A percentile compares a stretch with the other conserved stretches of the same genome.
phyloP scores from a whole-genome alignment of 2,888 invertebrate genomes.

The Calameuta idolon region DNA sequence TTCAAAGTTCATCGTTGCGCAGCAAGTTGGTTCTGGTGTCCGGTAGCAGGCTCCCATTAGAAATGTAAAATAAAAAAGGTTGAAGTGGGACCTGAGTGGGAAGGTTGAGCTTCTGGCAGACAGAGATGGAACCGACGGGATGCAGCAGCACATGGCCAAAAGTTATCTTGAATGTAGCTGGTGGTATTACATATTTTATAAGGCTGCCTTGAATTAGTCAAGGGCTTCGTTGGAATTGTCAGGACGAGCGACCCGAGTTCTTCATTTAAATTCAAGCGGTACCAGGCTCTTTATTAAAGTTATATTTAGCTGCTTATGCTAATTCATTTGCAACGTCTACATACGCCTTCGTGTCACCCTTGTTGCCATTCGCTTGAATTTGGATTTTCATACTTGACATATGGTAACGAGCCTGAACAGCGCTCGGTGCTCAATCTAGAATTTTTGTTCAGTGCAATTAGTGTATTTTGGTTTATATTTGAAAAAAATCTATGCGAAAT shows the following conservation, averaged over 20 bases:
- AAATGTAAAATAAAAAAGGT: neutral
- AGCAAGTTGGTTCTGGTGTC: neutral
- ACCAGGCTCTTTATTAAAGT: neutral
- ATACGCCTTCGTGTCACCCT: neutral
- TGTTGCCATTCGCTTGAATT: neutral
- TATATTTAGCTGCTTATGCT: neutral
- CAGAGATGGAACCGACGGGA: neutral
- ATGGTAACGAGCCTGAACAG: neutral
- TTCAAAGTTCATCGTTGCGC: neutral
- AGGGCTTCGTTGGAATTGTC: neutral
- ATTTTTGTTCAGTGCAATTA: neutral
- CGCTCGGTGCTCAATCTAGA: neutral
- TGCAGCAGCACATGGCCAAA: neutral
- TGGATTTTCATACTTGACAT: neutral
- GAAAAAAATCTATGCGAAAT: neutral
- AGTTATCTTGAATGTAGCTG: neutral
- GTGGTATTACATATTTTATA: neutral
- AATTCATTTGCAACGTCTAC: neutral
- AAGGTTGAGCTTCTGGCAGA: neutral
- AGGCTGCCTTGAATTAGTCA: neutral
- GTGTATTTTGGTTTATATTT: neutral
- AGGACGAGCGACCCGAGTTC: neutral
- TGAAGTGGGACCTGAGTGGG: neutral
- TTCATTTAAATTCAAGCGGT: constrained; percentile 3
- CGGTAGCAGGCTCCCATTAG: neutral